phyloP scores from a whole-genome alignment of 2,797 vertebrate genomes.

The Rhynchotus rufescens region DNA sequence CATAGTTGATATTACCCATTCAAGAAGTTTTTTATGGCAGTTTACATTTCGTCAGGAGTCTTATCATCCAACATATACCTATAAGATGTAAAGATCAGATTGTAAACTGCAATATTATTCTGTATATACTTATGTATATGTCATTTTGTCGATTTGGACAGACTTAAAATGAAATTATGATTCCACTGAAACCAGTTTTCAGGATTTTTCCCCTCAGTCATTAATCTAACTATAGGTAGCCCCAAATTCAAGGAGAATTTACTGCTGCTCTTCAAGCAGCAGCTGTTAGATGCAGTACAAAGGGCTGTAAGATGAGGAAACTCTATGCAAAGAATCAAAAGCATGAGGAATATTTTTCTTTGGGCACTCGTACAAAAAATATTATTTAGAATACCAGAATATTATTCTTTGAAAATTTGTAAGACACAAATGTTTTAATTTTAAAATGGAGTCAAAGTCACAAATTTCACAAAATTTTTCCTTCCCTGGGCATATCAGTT shows the following conservation, averaged over 20 bases:
- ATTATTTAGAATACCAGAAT: not conserved
- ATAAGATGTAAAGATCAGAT: not conserved
- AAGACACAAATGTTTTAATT: not conserved
- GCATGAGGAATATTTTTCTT: not conserved
- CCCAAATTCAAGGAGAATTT: not conserved
- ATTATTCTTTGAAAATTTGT: not conserved
- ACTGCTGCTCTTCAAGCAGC: not conserved
- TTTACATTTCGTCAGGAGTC: not conserved
- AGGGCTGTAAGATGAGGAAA: not conserved
- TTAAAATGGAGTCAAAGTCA: not conserved
- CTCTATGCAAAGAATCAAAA: not conserved
- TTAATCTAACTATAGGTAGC: not conserved
- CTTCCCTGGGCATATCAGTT: not conserved
- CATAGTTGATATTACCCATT: not conserved
- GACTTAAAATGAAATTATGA: not conserved
- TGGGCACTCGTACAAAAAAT: not conserved
- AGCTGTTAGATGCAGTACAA: not conserved
- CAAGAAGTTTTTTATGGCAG: not conserved
- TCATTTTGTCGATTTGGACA: not conserved
- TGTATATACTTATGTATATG: not conserved
- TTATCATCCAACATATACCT: not conserved
- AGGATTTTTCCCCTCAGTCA: not conserved
- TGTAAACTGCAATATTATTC: not conserved
- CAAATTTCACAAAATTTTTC: not conserved
- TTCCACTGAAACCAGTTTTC: not conserved